Percentiles rank a stretch among this genome's conserved stretches.
These are phyloP conservation scores for Prunella fulvescens DNA, from an alignment of 2,113 vertebrate species.

Conservation along the genomic window DNA sequence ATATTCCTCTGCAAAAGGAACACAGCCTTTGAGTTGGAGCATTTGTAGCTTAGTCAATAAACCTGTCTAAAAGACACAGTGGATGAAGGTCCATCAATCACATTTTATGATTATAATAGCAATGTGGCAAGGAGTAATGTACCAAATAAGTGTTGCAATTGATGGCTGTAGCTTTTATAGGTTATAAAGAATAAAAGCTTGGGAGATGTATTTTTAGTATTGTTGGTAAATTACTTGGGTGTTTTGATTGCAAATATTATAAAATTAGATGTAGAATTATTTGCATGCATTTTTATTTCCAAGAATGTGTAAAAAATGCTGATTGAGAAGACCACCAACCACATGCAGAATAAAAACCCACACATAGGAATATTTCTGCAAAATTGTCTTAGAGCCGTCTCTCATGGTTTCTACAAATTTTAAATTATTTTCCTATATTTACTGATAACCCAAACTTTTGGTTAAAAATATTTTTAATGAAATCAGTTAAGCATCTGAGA, in stretches of 20 bases:
- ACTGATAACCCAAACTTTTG: neutral
- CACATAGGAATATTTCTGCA: neutral
- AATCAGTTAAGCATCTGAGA: neutral
- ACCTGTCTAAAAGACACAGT: neutral
- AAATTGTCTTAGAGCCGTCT: neutral
- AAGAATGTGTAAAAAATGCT: neutral
- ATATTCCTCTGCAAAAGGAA: neutral
- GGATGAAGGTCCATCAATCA: slow-evolving; percentile 12
- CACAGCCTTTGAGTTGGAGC: neutral
- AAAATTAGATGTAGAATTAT: neutral
- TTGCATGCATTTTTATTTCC: neutral
- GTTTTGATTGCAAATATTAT: neutral
- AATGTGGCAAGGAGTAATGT: neutral
- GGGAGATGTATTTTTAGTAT: neutral
- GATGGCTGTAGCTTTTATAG: neutral
- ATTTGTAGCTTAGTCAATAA: slow-evolving; percentile 23
- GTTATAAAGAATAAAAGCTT: neutral
- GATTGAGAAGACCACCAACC: neutral
- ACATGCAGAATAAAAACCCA: neutral
- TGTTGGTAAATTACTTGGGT: neutral
- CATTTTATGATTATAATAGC: neutral
- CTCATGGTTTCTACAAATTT: neutral
- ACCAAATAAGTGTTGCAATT: slow-evolving; percentile 1
- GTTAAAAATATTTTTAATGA: neutral
- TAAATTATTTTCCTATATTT: neutral